A percentile compares a stretch with the other conserved stretches of the same genome.
Conservation (phyloP, 2,888 invertebrate genomes). For the Agrochola litura region DNA sequence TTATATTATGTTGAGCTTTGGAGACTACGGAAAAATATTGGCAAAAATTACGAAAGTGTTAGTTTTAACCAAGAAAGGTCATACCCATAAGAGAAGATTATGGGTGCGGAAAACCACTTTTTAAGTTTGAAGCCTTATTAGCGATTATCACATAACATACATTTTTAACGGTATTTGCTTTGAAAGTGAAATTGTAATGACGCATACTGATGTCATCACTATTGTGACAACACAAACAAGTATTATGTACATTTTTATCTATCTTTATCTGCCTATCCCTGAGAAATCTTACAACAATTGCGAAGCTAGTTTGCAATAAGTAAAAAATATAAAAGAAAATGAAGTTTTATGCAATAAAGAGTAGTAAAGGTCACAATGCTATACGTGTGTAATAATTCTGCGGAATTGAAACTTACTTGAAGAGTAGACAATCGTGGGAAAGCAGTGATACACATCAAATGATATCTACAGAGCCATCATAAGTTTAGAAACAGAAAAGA, state of each 20-base stretch:
- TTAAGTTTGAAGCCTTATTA: slow-evolving; percentile 29
- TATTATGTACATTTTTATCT: slow-evolving; percentile 32
- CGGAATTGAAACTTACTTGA: slow-evolving; percentile 51
- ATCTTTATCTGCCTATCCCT: slow-evolving; percentile 34
- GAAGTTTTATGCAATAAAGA: slow-evolving; percentile 29
- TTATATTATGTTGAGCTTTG: neutral
- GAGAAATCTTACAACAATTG: slow-evolving; percentile 47
- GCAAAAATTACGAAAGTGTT: slow-evolving; percentile 12
- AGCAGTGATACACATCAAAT: slow-evolving; percentile 58
- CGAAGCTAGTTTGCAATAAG: slow-evolving; percentile 38
- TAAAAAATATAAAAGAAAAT: slow-evolving; percentile 49
- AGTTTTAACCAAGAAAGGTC: slow-evolving; percentile 7
- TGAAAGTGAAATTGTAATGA: slow-evolving; percentile 52
- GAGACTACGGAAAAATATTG: neutral
- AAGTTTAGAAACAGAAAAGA: slow-evolving; percentile 43
- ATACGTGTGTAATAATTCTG: slow-evolving; percentile 53
- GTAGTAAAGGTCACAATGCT: slow-evolving; percentile 54
- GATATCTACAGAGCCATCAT: slow-evolving; percentile 61
- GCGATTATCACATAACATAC: slow-evolving; percentile 23
- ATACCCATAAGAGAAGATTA: neutral
- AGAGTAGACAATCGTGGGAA: slow-evolving; percentile 65
- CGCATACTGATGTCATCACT: slow-evolving; percentile 36
- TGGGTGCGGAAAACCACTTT: neutral
- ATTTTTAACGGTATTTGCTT: slow-evolving; percentile 32
- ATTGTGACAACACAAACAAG: slow-evolving; percentile 32